Evolutionary conservation across 2,888 invertebrate species (phyloP), one percentile per base, ranked within the genome.

Genomic region (Koerneria pararmatus): DNA sequence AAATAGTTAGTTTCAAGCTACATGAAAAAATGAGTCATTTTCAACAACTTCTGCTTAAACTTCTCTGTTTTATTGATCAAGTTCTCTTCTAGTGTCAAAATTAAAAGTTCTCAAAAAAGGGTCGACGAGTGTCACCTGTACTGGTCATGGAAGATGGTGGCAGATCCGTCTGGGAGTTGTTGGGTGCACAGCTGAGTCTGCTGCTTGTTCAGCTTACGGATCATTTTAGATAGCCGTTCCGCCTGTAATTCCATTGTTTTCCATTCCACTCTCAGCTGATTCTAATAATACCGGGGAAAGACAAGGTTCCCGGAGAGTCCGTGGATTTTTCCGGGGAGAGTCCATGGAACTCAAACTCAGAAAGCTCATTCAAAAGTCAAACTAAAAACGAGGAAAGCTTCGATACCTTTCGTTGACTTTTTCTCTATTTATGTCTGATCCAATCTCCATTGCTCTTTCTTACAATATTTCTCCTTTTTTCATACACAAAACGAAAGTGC

Each of bases 131-230:
- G 32, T n/a, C n/a, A 63, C 63, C 63, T 63, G 41, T 31, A 63
- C 2, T 53, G 51, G 29, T 63, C 63, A 3, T 35, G 53, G 54
- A 37, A 63, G 11, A 63, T n/a, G 11, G 35, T 29, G n/a, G n/a
- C n/a, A n/a, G n/a, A n/a, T n/a, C n/a, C n/a, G n/a, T n/a, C n/a
- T n/a, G n/a, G n/a, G n/a, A 51, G 27, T 34, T 69, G 63, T 15
- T 68, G 69, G 27, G 68, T 54, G 37, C 71, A 71, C 56, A 61
- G 71, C 70, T 67, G 68, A n/a, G 60, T 51, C 60, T 68, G 68
- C 37, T 68, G 71, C 41, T 65, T 69, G 51, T 71, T 71, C 49
- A 71, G 46, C n/a, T 60, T 64, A 1, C 65, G 58, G n/a, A 71
- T 66, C 59, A 68, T 46, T 53, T 61, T 60, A 4, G 71, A 65